A percentile compares a stretch with the other conserved stretches of the same genome.
Evolutionary conservation across 2,113 vertebrate species (phyloP).

Genomic region (Nematolebias whitei): DNA sequence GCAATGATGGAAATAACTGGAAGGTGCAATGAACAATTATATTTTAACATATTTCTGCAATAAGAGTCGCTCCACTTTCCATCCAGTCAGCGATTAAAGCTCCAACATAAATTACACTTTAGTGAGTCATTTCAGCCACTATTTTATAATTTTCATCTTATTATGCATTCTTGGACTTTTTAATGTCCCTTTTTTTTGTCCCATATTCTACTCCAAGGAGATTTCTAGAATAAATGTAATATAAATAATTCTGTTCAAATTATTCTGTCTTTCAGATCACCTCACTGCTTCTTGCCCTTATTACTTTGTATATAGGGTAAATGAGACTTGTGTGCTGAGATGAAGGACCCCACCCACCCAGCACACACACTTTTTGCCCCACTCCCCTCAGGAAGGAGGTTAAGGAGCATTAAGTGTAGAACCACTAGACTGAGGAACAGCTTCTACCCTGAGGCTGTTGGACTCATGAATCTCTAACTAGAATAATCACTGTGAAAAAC

Average conservation of each 20-base stretch:
- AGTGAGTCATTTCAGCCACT: conserved; percentile 51
- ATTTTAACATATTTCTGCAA: conserved; percentile 14
- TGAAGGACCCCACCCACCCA: no score
- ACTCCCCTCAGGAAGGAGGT: no score
- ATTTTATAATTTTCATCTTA: conserved; percentile 67
- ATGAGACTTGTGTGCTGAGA: conserved; percentile 61
- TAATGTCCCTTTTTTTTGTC: conserved; percentile 42
- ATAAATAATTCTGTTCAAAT: conserved; percentile 64
- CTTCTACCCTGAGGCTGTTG: no score
- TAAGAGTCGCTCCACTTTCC: conserved; percentile 1
- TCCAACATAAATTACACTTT: conserved; percentile 46
- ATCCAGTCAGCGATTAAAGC: conserved; percentile 35
- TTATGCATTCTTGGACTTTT: conserved; percentile 44
- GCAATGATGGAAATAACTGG: not conserved
- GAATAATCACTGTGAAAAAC: no score
- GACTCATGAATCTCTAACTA: no score
- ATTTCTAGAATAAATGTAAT: conserved; percentile 60
- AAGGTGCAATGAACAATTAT: conserved; percentile 30
- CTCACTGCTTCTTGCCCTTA: conserved; percentile 71
- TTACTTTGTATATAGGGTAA: conserved; percentile 66
- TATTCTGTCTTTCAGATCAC: conserved; percentile 61
- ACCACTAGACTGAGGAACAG: no score
- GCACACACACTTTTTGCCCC: no score
- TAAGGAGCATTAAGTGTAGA: no score
- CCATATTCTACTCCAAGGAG: conserved; percentile 51